Evolutionary conservation across 1,140 invertebrate species (phyloP), one percentile per base, ranked within the genome.

Genomic region (Drosophila ironensis): DNA sequence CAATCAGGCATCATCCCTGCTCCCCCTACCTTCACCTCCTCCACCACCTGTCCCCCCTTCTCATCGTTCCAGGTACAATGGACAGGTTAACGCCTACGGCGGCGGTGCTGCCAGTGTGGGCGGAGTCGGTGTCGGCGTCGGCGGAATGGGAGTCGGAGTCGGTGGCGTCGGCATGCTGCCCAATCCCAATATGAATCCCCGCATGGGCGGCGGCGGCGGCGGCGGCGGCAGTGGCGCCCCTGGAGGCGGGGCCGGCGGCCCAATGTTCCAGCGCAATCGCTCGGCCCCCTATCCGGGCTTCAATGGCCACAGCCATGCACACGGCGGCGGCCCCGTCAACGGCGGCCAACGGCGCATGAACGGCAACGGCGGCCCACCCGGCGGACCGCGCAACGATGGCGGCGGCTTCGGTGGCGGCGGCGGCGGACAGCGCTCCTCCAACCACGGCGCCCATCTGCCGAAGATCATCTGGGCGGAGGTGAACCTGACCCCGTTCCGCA

Each of bases 401-500:
- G 45, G 38, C 3, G 50, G 52, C 2, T 71, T 54, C 19, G 81
- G 70, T 27, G 66, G 71, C 16, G 50, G 52, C 2, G 66, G 51
- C 19, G 81, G 70, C 22, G 66, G 71, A 12, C 77, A 80, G 28
- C 72, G 66, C 92, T 95, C 9, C 94, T 78, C 74, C 2, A 84
- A 67, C 4, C 78, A 84, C 19, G 78, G 96, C 8, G 94, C 94
- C 8, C 93, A 92, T 69, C 90, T 97, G n/a, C 91, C 95, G 3
- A 96, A 96, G 87, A 95, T 96, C 9, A 92, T 94, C 56, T 97
- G 96, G 96, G 82, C 88, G 0, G 87, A 89, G 24, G 93, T 92
- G 42, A 92, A 94, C 57, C 90, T 98, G 3, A 94, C 95, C 52
- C 95, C 96, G 4, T 98, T 98, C 90, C 95, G 97, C 84, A 98